phyloP scores from a whole-genome alignment of 2,113 vertebrate genomes.

The Cebidichthys violaceus region DNA sequence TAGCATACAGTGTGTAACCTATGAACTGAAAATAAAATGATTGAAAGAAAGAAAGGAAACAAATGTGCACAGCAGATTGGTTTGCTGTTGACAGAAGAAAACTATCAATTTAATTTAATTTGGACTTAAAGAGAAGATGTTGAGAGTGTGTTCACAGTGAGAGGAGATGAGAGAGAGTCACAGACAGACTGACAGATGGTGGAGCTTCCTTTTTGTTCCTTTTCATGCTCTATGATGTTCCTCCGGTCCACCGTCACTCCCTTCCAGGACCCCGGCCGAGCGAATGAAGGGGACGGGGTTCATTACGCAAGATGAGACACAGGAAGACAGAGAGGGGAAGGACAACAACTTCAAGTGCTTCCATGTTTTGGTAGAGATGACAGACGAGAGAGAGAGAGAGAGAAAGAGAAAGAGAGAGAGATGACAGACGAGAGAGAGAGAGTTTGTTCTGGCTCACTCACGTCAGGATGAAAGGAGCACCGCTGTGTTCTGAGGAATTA shows the following conservation, averaged over 20 bases:
- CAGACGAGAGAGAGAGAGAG: slow-evolving; percentile 31
- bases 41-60: too few relatives aligned
- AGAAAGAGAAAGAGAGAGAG: neutral
- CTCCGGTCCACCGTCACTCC: slow-evolving; percentile 23
- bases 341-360: slow-evolving; percentile 51
- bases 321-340: slow-evolving; percentile 25
- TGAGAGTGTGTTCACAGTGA: neutral
- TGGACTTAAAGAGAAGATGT: slow-evolving; percentile 1
- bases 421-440: slow-evolving; percentile 10
- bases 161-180: slow-evolving; percentile 2
- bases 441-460: slow-evolving; percentile 63
- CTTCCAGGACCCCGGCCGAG: slow-evolving; percentile 53
- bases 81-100: neutral
- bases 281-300: slow-evolving; percentile 49
- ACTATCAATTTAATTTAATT: neutral
- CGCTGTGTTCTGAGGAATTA: slow-evolving; percentile 62
- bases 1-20: too few relatives aligned
- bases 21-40: too few relatives aligned
- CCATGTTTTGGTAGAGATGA: slow-evolving; percentile 60
- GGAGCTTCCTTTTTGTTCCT: slow-evolving; percentile 32
- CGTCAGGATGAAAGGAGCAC: slow-evolving; percentile 53
- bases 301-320: slow-evolving; percentile 54
- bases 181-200: slow-evolving; percentile 58
- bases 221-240: slow-evolving; percentile 49
- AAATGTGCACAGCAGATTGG: neutral